These are phyloP conservation scores for Etheostoma cragini DNA, from an alignment of 2,113 vertebrate species.

Conservation along the genomic window DNA sequence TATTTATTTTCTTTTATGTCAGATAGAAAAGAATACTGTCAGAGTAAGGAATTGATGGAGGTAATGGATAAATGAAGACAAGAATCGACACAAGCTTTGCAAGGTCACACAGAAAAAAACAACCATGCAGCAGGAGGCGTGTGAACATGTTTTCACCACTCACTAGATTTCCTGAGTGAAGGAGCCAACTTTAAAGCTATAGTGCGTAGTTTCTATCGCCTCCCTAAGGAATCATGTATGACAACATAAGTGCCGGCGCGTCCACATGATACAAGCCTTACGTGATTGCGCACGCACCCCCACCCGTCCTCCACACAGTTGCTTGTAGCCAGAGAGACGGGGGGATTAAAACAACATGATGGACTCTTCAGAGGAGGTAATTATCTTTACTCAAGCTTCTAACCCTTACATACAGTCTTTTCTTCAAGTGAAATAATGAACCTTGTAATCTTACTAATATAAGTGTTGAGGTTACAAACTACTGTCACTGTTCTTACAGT, in stretches of 20 bases:
- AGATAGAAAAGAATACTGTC: constrained; percentile 21
- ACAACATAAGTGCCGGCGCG: too few species aligned
- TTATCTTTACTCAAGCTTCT: too few species aligned
- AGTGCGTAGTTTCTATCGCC: too few species aligned
- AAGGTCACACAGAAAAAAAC: constrained; percentile 5
- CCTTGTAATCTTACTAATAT: too few species aligned
- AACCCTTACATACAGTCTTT: too few species aligned
- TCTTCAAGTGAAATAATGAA: not conserved
- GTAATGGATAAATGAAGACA: not conserved
- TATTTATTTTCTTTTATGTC: constrained; percentile 58
- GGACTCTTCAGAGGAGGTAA: too few species aligned
- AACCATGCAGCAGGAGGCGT: not conserved
- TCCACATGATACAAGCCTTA: too few species aligned
- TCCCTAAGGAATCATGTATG: too few species aligned
- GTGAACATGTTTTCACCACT: not conserved
- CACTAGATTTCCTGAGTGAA: not conserved
- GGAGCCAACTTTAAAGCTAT: not conserved
- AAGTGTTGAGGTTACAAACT: not conserved
- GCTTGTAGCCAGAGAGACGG: too few species aligned
- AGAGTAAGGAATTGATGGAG: constrained; percentile 35
- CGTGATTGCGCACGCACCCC: too few species aligned
- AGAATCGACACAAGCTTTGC: constrained; percentile 4
- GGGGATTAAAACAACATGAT: too few species aligned
- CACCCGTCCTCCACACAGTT: too few species aligned
- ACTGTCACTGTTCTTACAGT: not conserved